Conservation (phyloP, 2,113 vertebrate species). For the Petromus typicus region DNA sequence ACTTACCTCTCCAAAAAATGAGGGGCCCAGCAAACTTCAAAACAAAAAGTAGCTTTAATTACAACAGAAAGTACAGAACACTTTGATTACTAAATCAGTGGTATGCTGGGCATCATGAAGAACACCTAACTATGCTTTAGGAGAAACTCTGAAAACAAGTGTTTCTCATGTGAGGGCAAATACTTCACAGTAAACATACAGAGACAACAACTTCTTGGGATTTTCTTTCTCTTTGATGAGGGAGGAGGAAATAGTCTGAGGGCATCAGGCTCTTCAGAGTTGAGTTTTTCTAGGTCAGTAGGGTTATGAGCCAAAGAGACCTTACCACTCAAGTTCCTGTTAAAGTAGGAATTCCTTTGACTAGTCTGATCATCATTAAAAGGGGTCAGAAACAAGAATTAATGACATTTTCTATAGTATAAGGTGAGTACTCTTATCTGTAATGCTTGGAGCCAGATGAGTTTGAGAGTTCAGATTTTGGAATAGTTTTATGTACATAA, state of each 20-base stretch:
- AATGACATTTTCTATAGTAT: constrained; percentile 11
- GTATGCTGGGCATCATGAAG: background rate
- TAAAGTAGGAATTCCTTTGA: constrained; percentile 42
- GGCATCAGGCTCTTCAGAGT: background rate
- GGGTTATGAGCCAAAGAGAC: background rate
- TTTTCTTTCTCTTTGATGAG: background rate
- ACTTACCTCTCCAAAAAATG: constrained; percentile 79
- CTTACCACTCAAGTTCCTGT: constrained; percentile 4
- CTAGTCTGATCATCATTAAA: background rate
- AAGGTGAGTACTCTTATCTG: background rate
- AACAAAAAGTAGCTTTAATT: constrained; percentile 81
- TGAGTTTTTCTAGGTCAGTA: constrained; percentile 26
- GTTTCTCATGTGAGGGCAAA: background rate
- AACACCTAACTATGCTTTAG: background rate
- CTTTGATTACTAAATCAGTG: constrained; percentile 45
- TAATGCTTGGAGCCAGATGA: background rate
- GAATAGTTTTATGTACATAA: background rate
- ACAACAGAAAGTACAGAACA: constrained; percentile 61
- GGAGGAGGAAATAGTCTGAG: background rate
- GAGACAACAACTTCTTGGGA: constrained; percentile 25
- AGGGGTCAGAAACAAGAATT: background rate
- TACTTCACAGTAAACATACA: background rate
- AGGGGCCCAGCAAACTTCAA: constrained; percentile 80
- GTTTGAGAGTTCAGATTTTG: background rate
- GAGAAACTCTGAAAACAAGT: constrained; percentile 9